Evolutionary conservation across 2,113 vertebrate species (phyloP), one percentile per base, ranked within the genome.

Genomic region (Cryptotis parvus): DNA sequence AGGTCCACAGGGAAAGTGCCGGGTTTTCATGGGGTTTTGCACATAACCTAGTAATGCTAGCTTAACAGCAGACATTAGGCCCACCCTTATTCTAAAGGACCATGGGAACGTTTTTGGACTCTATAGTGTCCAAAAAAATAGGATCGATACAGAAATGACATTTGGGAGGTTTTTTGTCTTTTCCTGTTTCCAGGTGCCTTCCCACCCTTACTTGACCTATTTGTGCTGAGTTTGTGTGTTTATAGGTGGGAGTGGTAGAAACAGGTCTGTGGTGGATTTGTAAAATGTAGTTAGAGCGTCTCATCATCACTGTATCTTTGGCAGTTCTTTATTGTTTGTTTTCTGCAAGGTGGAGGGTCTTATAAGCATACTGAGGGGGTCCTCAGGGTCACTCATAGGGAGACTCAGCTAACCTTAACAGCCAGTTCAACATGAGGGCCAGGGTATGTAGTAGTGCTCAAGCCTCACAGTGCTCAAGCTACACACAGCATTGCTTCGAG

Each of bases 11-110:
- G 52, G 72, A 72, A 27, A 43, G 43, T 76, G 45, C 20, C 61
- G 29, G 52, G 26, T 33, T 76, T 90, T 72, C 9, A 68, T 24
- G 20, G 29, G 79, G 55, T 5, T 77, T 92, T 69, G 26, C 27
- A 43, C n/a, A 65, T 66, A 39, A 20, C 31, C 89, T 49, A 85
- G 86, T 87, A 88, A 83, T 24, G n/a, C n/a, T 33, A 61, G 16
- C 27, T 41, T 68, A 24, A 37, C 43, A 7, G 6, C 41, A 35
- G 11, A 26, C n/a, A n/a, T 9, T 7, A 18, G 2, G 66, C 37
- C 39, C n/a, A 3, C 7, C 1, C 1, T 15, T 41, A n/a, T 9
- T 66, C 1, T 41, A 65, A 35, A 74, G 52, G 1, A 24, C 55
- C 52, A 6, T 4, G 26, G 31, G 26, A 43, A 52, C 27, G 24